Evolutionary conservation across 2,888 invertebrate species (phyloP).

Genomic region (Cetonia aurata): DNA sequence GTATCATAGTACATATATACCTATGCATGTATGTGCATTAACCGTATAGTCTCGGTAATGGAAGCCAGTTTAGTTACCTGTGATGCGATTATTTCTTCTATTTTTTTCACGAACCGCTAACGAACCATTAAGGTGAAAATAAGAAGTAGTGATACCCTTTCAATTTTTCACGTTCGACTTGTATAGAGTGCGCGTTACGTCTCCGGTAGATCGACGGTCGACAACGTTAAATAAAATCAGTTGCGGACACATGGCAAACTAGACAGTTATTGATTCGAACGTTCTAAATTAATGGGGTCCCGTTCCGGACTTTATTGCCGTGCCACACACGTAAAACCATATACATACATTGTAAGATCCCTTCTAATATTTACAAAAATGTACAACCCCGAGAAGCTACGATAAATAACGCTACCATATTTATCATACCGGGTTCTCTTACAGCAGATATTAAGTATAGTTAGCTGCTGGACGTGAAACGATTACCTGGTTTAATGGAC

Average conservation of each 20-base stretch:
- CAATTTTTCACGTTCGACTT: neutral
- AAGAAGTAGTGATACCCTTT: too few relatives aligned
- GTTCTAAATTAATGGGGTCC: slow-evolving; percentile 30
- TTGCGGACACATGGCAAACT: slow-evolving; percentile 28
- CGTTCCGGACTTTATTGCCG: slow-evolving; percentile 16
- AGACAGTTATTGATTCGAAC: slow-evolving; percentile 45
- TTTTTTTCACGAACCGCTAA: too few relatives aligned
- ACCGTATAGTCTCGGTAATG: neutral
- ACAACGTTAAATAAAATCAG: slow-evolving; percentile 26
- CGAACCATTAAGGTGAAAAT: too few relatives aligned
- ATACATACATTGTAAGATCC: neutral
- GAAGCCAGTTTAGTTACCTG: neutral
- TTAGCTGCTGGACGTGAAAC: slow-evolving; percentile 24
- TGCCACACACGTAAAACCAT: slow-evolving; percentile 20
- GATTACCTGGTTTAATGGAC: slow-evolving; percentile 23
- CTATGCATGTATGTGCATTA: too few relatives aligned
- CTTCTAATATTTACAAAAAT: slow-evolving; percentile 37
- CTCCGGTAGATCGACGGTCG: neutral
- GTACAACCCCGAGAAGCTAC: slow-evolving; percentile 26
- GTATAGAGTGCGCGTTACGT: neutral
- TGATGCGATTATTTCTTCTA: neutral
- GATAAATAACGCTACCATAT: slow-evolving; percentile 37
- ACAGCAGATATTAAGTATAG: slow-evolving; percentile 15
- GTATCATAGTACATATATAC: too few relatives aligned
- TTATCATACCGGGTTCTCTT: slow-evolving; percentile 1